Percentiles rank a stretch among this genome's conserved stretches.
Conservation (phyloP, 2,113 vertebrate genomes). For the Nesogale talazaci region DNA sequence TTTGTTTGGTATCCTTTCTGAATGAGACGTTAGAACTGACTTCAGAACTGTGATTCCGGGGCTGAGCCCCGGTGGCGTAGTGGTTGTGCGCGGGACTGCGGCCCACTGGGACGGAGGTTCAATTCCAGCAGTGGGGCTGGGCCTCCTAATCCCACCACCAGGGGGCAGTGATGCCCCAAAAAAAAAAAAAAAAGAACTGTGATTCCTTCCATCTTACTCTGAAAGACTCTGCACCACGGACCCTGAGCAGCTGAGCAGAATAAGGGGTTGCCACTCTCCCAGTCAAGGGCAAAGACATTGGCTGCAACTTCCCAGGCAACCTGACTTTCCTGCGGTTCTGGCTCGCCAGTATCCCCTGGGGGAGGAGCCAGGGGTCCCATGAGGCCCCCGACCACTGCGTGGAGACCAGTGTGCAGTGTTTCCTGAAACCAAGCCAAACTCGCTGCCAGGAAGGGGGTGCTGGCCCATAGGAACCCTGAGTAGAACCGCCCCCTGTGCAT, state of each 20-base stretch:
- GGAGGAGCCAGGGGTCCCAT: neutral
- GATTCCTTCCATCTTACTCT: slow-evolving; percentile 12
- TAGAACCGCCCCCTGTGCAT: too few species aligned
- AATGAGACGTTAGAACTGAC: slow-evolving; percentile 15
- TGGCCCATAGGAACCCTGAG: too few species aligned
- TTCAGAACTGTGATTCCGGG: neutral
- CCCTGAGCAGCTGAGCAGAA: neutral
- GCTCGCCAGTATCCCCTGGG: neutral
- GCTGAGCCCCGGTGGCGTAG: too few species aligned
- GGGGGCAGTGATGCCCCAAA: too few species aligned
- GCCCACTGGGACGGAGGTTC: too few species aligned
- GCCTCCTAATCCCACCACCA: too few species aligned
- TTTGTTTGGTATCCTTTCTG: slow-evolving; percentile 1
- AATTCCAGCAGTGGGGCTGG: too few species aligned
- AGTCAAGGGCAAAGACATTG: neutral
- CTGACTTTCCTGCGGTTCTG: neutral
- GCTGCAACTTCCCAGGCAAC: neutral
- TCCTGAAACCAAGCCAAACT: neutral
- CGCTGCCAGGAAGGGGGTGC: too few species aligned
- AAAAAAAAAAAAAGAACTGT: too few species aligned
- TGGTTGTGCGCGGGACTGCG: too few species aligned
- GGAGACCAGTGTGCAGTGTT: neutral
- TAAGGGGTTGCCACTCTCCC: neutral
- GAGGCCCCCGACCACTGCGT: neutral
- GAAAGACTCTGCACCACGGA: neutral